These are phyloP conservation scores for Drosophila oshimai DNA, from an alignment of 1,140 invertebrate species.

Conservation along the genomic window DNA sequence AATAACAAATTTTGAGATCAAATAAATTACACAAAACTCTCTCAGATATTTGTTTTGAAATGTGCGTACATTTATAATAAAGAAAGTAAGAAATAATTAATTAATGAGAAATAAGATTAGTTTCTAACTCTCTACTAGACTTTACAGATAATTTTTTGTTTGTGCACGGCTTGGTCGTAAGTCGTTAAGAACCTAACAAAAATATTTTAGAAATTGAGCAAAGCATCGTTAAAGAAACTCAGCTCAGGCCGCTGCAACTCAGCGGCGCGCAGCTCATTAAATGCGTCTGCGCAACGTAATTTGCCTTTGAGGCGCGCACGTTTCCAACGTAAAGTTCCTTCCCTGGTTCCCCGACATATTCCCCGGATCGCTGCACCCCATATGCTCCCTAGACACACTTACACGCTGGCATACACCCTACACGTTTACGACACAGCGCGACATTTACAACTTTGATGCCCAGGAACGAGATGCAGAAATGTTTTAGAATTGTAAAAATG, in stretches of 20 bases:
- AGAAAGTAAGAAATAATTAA: too few relatives aligned
- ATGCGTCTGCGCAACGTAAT: slow-evolving; percentile 78
- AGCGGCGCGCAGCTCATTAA: slow-evolving; percentile 59
- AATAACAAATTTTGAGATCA: too few relatives aligned
- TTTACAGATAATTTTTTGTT: neutral
- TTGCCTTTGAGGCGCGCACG: slow-evolving; percentile 75
- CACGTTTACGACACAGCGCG: slow-evolving; percentile 71
- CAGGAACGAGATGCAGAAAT: slow-evolving; percentile 47
- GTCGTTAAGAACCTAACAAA: slow-evolving; percentile 51
- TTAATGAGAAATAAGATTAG: too few relatives aligned
- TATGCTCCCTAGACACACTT: slow-evolving; percentile 28
- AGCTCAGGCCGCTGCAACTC: slow-evolving; percentile 6
- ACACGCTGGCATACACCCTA: neutral
- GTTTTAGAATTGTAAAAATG: slow-evolving; percentile 73
- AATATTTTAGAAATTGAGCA: slow-evolving; percentile 39
- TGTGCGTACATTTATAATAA: too few relatives aligned
- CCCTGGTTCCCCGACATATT: slow-evolving; percentile 35
- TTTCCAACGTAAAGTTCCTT: slow-evolving; percentile 48
- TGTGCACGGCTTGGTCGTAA: slow-evolving; percentile 13
- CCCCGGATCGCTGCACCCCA: slow-evolving; percentile 53
- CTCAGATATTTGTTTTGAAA: too few relatives aligned
- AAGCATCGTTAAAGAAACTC: slow-evolving; percentile 29
- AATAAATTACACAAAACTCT: too few relatives aligned
- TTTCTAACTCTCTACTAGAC: too few relatives aligned
- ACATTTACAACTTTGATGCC: slow-evolving; percentile 82